phyloP scores from a whole-genome alignment of 2,888 invertebrate genomes.

The Neoascia interrupta region DNA sequence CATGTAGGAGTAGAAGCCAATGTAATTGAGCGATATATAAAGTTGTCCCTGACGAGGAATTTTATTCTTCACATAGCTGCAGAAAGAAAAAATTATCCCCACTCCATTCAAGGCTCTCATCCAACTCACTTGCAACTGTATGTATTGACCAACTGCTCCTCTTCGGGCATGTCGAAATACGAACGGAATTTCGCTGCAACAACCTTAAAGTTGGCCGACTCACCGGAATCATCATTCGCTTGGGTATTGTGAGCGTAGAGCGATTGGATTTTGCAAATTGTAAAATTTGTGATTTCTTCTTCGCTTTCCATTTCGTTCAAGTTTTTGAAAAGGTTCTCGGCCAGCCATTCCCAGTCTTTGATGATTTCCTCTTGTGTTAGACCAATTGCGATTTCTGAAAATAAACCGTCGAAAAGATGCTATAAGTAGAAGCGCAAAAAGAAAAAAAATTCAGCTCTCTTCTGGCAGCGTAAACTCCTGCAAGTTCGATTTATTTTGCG shows the following conservation, averaged over 20 bases:
- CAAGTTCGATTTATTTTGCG: too few relatives aligned
- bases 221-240: conserved; percentile 74
- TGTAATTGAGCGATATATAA: conserved; percentile 96
- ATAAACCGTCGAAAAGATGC: too few relatives aligned
- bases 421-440: too few relatives aligned
- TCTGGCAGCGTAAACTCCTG: too few relatives aligned
- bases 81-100: neutral
- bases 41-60: conserved; percentile 98
- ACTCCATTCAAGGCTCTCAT: too few relatives aligned
- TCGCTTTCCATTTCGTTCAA: conserved; percentile 95
- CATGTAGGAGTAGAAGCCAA: conserved; percentile 97
- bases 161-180: conserved; percentile 93
- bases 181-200: conserved; percentile 93
- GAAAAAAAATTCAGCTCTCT: too few relatives aligned
- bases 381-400: conserved; percentile 92
- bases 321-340: conserved; percentile 90
- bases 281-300: conserved; percentile 96
- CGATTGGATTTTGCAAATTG: conserved; percentile 97
- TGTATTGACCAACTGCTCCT: conserved; percentile 97
- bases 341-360: conserved; percentile 97
- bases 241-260: conserved; percentile 87
- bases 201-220: conserved; percentile 83
- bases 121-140: conserved; percentile 91
- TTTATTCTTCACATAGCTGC: conserved; percentile 94
- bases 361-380: conserved; percentile 92